A percentile compares a stretch with the other conserved stretches of the same genome.
Evolutionary conservation across 2,113 vertebrate species (phyloP).

Genomic region (Scophthalmus maximus): DNA sequence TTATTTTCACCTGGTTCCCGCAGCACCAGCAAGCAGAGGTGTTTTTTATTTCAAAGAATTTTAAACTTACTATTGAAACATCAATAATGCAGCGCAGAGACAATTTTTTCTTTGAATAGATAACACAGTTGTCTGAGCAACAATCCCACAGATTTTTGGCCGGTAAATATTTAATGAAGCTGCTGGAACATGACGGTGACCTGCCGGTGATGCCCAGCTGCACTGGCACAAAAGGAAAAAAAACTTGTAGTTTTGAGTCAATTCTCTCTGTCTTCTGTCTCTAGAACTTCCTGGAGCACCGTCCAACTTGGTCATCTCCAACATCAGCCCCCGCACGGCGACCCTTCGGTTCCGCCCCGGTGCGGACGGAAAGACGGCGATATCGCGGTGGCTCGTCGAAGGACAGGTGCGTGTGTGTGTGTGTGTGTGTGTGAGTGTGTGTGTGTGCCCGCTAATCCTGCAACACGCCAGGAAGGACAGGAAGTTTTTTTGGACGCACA

Average conservation of each 20-base stretch:
- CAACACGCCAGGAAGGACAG: background rate
- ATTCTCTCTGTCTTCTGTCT: conserved; percentile 21
- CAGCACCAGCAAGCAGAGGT: background rate
- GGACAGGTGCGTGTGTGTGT: conserved; percentile 79
- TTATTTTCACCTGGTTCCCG: conserved; percentile 10
- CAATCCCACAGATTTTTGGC: background rate
- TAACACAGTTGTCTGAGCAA: background rate
- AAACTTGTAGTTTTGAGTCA: background rate
- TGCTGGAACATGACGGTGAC: conserved; percentile 5
- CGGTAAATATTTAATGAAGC: conserved; percentile 13
- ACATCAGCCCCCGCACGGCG: conserved; percentile 92
- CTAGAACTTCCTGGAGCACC: conserved; percentile 92
- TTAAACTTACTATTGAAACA: background rate
- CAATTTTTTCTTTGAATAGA: conserved; percentile 23
- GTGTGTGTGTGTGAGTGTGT: no score
- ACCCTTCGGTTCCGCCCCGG: conserved; percentile 90
- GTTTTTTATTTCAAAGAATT: conserved; percentile 15
- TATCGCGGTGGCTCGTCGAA: conserved; percentile 90
- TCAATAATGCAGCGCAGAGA: conserved; percentile 8
- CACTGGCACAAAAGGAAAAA: no score
- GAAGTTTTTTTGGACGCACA: background rate
- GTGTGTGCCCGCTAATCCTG: background rate
- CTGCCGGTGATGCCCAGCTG: background rate
- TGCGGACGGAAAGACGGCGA: conserved; percentile 89
- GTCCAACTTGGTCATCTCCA: conserved; percentile 92